Percentiles rank a stretch among this genome's conserved stretches.
These are phyloP conservation scores for Lagocephalus sceleratus DNA, from an alignment of 2,797 vertebrate species.

Conservation along the genomic window DNA sequence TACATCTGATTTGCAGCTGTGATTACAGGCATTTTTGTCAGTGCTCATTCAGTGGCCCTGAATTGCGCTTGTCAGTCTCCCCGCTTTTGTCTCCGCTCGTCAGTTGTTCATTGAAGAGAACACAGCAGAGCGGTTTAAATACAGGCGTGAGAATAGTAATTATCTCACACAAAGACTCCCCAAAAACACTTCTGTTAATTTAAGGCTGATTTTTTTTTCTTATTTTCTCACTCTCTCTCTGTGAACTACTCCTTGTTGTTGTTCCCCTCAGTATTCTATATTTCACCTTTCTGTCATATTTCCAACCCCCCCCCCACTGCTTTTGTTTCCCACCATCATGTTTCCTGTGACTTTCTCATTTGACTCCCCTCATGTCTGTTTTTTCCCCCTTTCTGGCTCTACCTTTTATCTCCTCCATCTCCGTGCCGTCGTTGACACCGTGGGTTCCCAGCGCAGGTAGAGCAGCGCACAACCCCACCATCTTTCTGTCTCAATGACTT, in stretches of 20 bases:
- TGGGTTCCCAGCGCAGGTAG: slow-evolving; percentile 63
- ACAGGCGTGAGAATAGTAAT: slow-evolving; percentile 32
- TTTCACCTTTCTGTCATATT: slow-evolving; percentile 40
- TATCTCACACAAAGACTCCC: slow-evolving; percentile 19
- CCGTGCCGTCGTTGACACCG: slow-evolving; percentile 40
- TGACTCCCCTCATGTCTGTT: slow-evolving; percentile 44
- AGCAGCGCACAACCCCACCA: slow-evolving; percentile 58
- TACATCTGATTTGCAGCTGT: slow-evolving; percentile 34
- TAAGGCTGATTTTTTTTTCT: slow-evolving; percentile 13
- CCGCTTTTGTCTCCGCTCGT: slow-evolving; percentile 20
- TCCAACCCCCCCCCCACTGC: background rate
- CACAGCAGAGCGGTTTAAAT: slow-evolving; percentile 12
- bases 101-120: slow-evolving; percentile 34
- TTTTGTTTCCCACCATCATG: slow-evolving; percentile 40
- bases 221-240: too few relatives aligned
- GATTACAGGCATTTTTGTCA: slow-evolving; percentile 46
- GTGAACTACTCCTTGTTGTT: slow-evolving; percentile 13
- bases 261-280: slow-evolving; percentile 34
- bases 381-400: slow-evolving; percentile 33
- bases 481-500: slow-evolving; percentile 70
- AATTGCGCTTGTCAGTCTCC: slow-evolving; percentile 48
- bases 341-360: slow-evolving; percentile 54
- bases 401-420: slow-evolving; percentile 60
- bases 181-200: slow-evolving; percentile 3
- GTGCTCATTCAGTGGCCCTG: slow-evolving; percentile 43